Base-by-base conservation (phyloP, 2,888 invertebrate species). In the Lordiphosa andalusiaca region DNA sequence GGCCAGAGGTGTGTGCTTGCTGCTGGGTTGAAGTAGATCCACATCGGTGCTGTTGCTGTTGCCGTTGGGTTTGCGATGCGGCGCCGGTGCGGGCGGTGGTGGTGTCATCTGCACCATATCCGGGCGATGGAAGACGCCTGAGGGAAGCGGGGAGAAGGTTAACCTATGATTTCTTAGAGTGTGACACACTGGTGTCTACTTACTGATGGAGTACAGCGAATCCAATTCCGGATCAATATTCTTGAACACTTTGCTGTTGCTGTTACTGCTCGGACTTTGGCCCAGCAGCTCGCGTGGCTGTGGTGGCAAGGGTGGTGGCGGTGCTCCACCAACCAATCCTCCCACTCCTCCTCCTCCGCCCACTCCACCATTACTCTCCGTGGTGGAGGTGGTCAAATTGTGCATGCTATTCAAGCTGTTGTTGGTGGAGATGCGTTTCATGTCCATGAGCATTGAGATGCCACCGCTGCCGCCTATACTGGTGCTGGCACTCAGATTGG, bases 1-100 rank as follows among this genome's bases (percentile, higher is more conserved):
- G 13, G 55, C 37, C 63, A 68, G 21, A 4, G 67, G 52, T 7
- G 65, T 60, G n/a, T 72, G 71, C 62, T 74, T 78, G 58, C 46
- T 50, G 66, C 68, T 72, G 21, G 55, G 74, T 70, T 69, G 78
- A 50, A 78, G 65, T 50, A 81, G 63, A 44, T 80, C 80, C 12
- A 78, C 67, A 12, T 80, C 78, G 54, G 35, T 44, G 62, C 49
- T 82, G 67, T 71, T 73, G 64, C 54, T 82, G 67, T 71, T 73
- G 64, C 54, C 83, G 67, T 81, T 88, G n/a, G 88, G 87, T 71
- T 91, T 92, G 37, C 94, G 92, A 88, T 94, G 94, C 50, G 94
- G 94, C 64, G 93, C 94, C 21, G 94, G 94, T 63, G 95, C 94
- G 3, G 94, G 94, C 40, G 94, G 94, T 33, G 94, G 93, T 19